Conservation (phyloP, 2,888 invertebrate species). For the Andrena trimmerana region DNA sequence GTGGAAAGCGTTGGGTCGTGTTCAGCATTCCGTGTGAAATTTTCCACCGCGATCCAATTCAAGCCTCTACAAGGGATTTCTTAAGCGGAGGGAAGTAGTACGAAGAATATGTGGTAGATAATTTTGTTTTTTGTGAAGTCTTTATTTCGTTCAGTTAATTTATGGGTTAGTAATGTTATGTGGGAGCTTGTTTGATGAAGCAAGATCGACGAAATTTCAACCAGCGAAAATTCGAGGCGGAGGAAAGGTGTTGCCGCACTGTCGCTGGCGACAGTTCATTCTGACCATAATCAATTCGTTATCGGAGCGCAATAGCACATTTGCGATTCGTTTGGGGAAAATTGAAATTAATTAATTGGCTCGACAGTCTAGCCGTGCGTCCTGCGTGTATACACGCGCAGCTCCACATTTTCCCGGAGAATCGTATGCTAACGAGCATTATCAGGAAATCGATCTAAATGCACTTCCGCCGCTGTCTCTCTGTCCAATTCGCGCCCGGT, state of each 20-base stretch:
- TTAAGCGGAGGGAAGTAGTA: too few species aligned
- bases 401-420: constrained; percentile 54
- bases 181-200: too few species aligned
- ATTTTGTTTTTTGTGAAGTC: too few species aligned
- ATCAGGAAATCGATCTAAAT: constrained; percentile 65
- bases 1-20: not conserved
- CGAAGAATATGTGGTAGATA: too few species aligned
- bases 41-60: not conserved
- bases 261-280: constrained; percentile 58
- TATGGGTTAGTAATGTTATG: too few species aligned
- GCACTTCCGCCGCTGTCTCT: constrained; percentile 31
- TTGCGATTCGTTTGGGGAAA: constrained; percentile 77
- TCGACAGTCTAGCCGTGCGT: constrained; percentile 50
- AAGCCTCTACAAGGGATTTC: not conserved
- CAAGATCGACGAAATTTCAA: not conserved
- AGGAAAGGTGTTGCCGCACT: constrained; percentile 47
- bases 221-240: constrained; percentile 32
- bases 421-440: constrained; percentile 76
- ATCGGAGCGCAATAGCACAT: constrained; percentile 77
- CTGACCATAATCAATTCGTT: constrained; percentile 78
- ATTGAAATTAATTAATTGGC: constrained; percentile 82
- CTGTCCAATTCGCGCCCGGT: constrained; percentile 26
- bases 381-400: constrained; percentile 43
- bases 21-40: not conserved
- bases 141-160: too few species aligned